Percentiles rank a stretch among this genome's conserved stretches.
phyloP scores from a whole-genome alignment of 37 sponge, comb jelly and placozoan genomes.

The Diacarnus erythraeanus region DNA sequence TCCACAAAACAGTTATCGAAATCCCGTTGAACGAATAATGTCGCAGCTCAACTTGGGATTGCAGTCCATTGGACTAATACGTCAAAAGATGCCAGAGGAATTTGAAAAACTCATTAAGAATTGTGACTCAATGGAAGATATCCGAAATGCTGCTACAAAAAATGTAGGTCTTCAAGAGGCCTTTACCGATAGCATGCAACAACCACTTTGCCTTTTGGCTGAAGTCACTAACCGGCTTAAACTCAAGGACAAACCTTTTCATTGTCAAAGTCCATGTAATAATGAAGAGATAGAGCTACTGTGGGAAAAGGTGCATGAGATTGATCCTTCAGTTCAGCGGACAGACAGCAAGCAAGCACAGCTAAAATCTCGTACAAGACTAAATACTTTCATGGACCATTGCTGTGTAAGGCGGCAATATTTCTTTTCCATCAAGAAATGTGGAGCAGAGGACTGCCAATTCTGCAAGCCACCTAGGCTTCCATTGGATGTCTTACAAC shows the following conservation, averaged over 20 bases:
- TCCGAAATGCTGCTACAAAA: background rate
- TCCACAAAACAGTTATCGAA: background rate
- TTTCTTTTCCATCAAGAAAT: too few relatives aligned
- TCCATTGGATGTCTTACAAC: background rate
- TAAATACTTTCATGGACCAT: background rate
- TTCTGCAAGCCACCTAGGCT: background rate
- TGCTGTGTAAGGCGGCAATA: background rate
- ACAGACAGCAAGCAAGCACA: background rate
- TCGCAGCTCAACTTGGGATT: background rate
- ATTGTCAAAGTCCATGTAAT: background rate
- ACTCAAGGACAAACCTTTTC: background rate
- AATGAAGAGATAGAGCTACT: background rate
- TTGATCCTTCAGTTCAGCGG: background rate
- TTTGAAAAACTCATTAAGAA: slow-evolving; percentile 20
- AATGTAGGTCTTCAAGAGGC: background rate
- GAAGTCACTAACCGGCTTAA: background rate
- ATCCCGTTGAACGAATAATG: slow-evolving; percentile 19
- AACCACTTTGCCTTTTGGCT: background rate
- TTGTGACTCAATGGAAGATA: slow-evolving; percentile 1
- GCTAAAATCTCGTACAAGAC: background rate
- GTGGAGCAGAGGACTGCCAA: background rate
- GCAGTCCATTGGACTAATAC: slow-evolving; percentile 38
- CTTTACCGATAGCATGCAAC: background rate
- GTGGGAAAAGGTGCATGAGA: background rate
- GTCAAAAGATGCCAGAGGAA: slow-evolving; percentile 17